Conservation (phyloP, 2,797 vertebrate genomes). For the Enteromius radiatus region DNA sequence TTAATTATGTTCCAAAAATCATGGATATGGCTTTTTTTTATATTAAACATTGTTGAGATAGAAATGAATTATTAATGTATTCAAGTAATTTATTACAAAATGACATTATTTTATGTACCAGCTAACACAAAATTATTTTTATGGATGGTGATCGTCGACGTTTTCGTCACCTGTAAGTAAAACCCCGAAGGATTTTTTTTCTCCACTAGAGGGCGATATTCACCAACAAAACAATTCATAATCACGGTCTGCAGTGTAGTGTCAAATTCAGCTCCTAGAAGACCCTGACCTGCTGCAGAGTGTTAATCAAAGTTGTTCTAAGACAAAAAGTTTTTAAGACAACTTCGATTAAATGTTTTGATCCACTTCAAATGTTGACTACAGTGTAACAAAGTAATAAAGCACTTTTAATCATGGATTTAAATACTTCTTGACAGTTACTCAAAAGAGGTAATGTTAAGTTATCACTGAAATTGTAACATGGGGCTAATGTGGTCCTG, state of each 20-base stretch:
- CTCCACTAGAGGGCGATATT: slow-evolving; percentile 46
- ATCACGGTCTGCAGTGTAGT: background rate
- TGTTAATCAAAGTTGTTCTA: too few relatives aligned
- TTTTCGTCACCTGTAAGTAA: background rate
- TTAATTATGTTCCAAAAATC: background rate
- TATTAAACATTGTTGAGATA: background rate
- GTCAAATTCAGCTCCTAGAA: background rate
- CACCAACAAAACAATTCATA: background rate
- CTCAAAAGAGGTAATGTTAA: background rate
- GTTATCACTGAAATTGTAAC: background rate
- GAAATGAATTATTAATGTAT: background rate
- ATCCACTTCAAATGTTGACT: too few relatives aligned
- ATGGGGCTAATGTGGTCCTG: background rate
- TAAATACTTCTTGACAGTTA: background rate
- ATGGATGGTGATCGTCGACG: background rate
- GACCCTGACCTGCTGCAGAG: background rate
- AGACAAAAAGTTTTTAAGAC: too few relatives aligned
- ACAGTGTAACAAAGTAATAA: too few relatives aligned
- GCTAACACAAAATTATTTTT: background rate
- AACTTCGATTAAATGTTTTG: too few relatives aligned
- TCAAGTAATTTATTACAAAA: background rate
- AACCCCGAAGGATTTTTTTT: background rate
- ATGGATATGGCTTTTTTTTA: background rate
- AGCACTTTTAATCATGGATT: background rate
- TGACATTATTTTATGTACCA: background rate